Base-by-base conservation (phyloP, 2,113 vertebrate genomes). In the Arenaria interpres region DNA sequence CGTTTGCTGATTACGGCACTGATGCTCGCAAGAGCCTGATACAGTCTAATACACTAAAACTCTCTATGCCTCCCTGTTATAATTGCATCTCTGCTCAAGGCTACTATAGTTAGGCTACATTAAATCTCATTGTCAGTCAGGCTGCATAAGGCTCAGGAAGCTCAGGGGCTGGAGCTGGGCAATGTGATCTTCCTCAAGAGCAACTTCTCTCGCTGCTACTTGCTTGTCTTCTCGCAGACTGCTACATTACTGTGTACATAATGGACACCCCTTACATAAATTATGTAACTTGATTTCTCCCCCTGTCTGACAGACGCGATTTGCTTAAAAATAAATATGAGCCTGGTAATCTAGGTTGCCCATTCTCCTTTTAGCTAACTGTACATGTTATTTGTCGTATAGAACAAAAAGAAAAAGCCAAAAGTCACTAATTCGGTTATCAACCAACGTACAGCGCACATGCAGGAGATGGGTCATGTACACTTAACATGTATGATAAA, bases 81-180 rank as follows among this genome's bases (percentile, higher is more conserved):
- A 96, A 96, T 96, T 94, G 97, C 91, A 41, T 97, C 93, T 97
- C 84, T 94, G 97, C 98, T 98, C 97, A 97, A 97, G 98, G 97
- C 97, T 97, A 91, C 96, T 97, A 41, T 95, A 90, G 95, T 98
- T 97, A 95, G 89, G 93, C 91, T 90, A 92, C 93, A 95, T 96
- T 97, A 96, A 96, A 96, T 97, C 92, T 97, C 95, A 81, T 96
- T 97, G 98, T 95, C 97, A 97, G 97, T 95, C 95, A 91, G 96
- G 56, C 89, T 93, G 93, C 95, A 84, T 91, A 93, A 94, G 77
- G 74, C 87, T 96, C 88, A 89, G 88, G 95, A 94, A 96, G 92
- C 95, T 88, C 73, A 89, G 2, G 18, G 72, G 53, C 94, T 81
- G 88, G 75, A 75, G 75, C 91, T 93, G 94, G 93, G 94, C 97